phyloP scores from a whole-genome alignment of 2,113 vertebrate genomes.

The Misgurnus mizolepis region DNA sequence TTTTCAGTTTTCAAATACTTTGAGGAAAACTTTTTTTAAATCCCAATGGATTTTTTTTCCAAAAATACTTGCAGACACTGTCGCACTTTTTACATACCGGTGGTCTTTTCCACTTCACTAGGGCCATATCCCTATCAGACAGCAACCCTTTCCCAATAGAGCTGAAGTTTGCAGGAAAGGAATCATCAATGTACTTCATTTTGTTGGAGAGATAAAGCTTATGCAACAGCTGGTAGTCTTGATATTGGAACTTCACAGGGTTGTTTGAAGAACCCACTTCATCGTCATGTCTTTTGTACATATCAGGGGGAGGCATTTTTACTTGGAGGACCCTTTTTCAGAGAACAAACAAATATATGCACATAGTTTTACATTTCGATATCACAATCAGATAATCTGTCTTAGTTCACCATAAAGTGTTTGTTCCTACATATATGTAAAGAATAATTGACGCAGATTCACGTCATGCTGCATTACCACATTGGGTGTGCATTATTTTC shows the following conservation, averaged over 20 bases:
- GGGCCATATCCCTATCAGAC: slow-evolving; percentile 2
- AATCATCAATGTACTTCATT: slow-evolving; percentile 53
- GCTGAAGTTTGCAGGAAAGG: slow-evolving; percentile 63
- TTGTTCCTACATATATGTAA: no score
- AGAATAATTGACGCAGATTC: no score
- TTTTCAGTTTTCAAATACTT: no score
- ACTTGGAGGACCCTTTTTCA: neutral
- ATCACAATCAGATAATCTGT: no score
- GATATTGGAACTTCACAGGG: slow-evolving; percentile 56
- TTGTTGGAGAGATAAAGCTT: slow-evolving; percentile 25
- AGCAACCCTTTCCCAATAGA: slow-evolving; percentile 60
- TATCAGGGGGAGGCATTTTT: slow-evolving; percentile 66
- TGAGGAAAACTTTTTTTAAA: no score
- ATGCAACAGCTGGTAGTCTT: slow-evolving; percentile 60
- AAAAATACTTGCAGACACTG: no score
- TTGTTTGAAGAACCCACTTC: slow-evolving; percentile 53
- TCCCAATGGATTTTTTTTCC: no score
- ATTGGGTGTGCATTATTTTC: no score
- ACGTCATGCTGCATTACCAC: no score
- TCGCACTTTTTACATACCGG: slow-evolving; percentile 33
- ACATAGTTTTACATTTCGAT: neutral
- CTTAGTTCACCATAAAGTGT: no score
- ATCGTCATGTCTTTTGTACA: slow-evolving; percentile 56
- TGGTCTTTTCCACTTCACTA: slow-evolving; percentile 53
- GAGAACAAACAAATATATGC: neutral